Evolutionary conservation across 2,797 vertebrate species (phyloP).

Genomic region (Cryptoprocta ferox): DNA sequence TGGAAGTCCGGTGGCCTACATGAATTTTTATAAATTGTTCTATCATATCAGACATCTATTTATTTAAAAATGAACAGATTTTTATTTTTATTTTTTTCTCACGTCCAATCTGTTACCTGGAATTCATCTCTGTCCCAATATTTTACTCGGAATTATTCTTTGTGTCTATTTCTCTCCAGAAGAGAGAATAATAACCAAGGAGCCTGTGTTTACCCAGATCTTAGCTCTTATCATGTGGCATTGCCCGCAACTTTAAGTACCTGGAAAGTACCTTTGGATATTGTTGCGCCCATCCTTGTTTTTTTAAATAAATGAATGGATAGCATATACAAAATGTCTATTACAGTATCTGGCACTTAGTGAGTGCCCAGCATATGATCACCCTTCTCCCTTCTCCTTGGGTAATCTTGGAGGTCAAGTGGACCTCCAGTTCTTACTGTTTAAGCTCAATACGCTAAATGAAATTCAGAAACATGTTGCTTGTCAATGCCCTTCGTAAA

Average conservation of each 20-base stretch:
- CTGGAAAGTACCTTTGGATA: neutral
- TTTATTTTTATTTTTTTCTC: neutral
- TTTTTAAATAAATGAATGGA: neutral
- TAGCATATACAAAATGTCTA: neutral
- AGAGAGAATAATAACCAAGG: neutral
- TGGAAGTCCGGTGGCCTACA: neutral
- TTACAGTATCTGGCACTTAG: neutral
- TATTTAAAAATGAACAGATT: neutral
- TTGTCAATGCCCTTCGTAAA: slow-evolving; percentile 40
- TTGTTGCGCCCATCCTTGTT: fast-evolving
- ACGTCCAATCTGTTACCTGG: neutral
- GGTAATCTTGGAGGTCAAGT: neutral
- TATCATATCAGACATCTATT: neutral
- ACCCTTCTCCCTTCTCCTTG: neutral
- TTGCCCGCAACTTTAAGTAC: neutral
- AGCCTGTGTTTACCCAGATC: neutral
- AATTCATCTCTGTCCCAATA: neutral
- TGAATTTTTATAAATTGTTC: neutral
- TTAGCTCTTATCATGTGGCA: neutral
- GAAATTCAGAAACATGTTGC: slow-evolving; percentile 43
- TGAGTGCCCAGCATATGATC: neutral
- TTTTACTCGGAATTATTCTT: neutral
- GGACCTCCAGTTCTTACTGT: neutral
- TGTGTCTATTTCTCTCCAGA: neutral
- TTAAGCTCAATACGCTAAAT: neutral